phyloP scores from a whole-genome alignment of 2,113 vertebrate species.

The Tursiops truncatus region DNA sequence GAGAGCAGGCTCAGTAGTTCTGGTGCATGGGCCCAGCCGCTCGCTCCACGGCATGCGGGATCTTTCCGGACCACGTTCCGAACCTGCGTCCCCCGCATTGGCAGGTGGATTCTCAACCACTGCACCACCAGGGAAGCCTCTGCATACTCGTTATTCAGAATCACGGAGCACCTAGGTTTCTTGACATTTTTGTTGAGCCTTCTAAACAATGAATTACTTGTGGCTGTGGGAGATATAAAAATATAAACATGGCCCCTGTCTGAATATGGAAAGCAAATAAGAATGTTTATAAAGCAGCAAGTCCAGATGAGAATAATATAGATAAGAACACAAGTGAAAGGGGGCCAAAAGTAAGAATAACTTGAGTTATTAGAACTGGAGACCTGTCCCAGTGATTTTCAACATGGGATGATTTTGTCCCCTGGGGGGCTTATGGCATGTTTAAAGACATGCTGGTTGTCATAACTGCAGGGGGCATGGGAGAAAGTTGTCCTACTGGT shows the following conservation, averaged over 20 bases:
- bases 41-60: too few relatives aligned
- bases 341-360: neutral
- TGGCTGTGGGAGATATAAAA: neutral
- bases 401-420: neutral
- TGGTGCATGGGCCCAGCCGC: too few relatives aligned
- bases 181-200: conserved; percentile 14
- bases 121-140: too few relatives aligned
- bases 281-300: neutral
- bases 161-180: neutral
- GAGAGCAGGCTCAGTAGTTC: too few relatives aligned
- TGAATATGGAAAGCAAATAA: neutral
- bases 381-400: neutral
- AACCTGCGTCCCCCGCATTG: too few relatives aligned
- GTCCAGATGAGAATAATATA: neutral
- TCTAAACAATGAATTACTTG: conserved; percentile 1
- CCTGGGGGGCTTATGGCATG: neutral
- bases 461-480: neutral
- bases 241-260: neutral
- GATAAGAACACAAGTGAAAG: neutral
- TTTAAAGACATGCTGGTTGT: neutral
- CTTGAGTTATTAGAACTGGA: neutral
- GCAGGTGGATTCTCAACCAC: too few relatives aligned
- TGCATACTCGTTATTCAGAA: neutral
- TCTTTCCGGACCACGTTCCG: too few relatives aligned
- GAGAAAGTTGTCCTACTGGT: neutral